Base-by-base conservation (phyloP, 2,113 vertebrate species). In the Cynoglossus semilaevis region DNA sequence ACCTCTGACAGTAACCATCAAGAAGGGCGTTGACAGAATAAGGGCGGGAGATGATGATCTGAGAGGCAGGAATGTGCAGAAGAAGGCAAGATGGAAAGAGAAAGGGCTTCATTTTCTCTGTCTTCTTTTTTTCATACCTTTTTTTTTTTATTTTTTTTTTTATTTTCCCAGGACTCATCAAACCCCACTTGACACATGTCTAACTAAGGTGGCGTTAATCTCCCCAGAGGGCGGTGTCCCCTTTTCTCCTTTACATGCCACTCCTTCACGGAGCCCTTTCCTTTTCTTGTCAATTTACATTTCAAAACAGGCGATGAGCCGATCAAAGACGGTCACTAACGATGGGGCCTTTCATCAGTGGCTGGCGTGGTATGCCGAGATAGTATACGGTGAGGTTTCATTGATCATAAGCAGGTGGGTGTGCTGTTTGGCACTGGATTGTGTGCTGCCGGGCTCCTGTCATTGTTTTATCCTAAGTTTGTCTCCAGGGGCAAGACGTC, bases 1-100 rank as follows among this genome's bases (percentile, higher is more conserved):
- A 82, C 87, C 88, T 88, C 88, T 90, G 88, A 90, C 88, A 86
- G 87, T 77, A 74, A 87, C 82, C 87, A 90, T 90, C 88, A 90
- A 90, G 87, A 87, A 85, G 84, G 88, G 78, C 80, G 88, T 81
- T 91, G 90, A 91, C 90, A 91, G 90, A 91, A 91, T 91, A 90
- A 90, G 90, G 89, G 86, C 89, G 85, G 86, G 77, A 86, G 87
- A 87, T 72, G 85, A 88, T 90, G 89, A 90, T 91, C 89, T 90
- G 84, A 90, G 86, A 87, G 82, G 76, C 79, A 78, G 76, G 73
- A 80, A 86, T 83, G 77, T 83, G 81, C 81, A 81, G 74, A 82
- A 88, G 74, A 70, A 84, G 75, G 80, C 65, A 68, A 76, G 81
- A 80, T 69, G 76, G 74, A 60, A 83, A 74, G 80, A 85, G 81